Base-by-base conservation (phyloP, 2,113 vertebrate species). In the Pantherophis guttatus region DNA sequence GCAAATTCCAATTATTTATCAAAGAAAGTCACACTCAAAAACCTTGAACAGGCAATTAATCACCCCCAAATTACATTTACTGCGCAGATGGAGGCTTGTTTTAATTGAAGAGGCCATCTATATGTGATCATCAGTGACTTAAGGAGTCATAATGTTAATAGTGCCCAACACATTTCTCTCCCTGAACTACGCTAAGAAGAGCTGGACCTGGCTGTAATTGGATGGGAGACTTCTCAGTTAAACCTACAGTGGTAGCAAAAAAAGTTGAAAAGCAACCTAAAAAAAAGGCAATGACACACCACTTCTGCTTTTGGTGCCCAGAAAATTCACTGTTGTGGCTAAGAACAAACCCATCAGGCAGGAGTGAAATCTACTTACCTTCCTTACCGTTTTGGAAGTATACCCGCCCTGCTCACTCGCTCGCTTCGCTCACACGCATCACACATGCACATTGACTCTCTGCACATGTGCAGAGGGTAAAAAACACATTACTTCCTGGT, bases 1-100 rank as follows among this genome's bases (percentile, higher is more conserved):
- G n/a, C 91, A 29, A 89, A n/a, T 58, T 54, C 75, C 24, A 70
- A n/a, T 94, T 57, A 94, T 89, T 88, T 87, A 65, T 7, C 58
- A 59, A 13, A 6, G 33, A 44, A 44, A 44, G 33, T 21, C 75
- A 21, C 75, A 52, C 23, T 87, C 48, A 7, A 53, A 53, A 52
- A 87, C 33, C 75, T 81, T 87, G 24, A 50, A 52, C 9, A 17
- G 50, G 26, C 48, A 52, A 88, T 92, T n/a, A 89, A 88, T 55
- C 24, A 89, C 3, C 15, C 21, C 21, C 29, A 55, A 92, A 29
- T 54, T 55, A 48, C 23, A 11, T 29, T 57, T 81, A 21, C 2
- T 44, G 44, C 57, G 81, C 55, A 39, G 13, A 5, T n/a, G 53
- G 33, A 55, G 55, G 5, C 4, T 26, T 15, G 86, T 91, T 86